Evolutionary conservation across 1,140 invertebrate species (phyloP).

Genomic region (Parapsyche elsis): DNA sequence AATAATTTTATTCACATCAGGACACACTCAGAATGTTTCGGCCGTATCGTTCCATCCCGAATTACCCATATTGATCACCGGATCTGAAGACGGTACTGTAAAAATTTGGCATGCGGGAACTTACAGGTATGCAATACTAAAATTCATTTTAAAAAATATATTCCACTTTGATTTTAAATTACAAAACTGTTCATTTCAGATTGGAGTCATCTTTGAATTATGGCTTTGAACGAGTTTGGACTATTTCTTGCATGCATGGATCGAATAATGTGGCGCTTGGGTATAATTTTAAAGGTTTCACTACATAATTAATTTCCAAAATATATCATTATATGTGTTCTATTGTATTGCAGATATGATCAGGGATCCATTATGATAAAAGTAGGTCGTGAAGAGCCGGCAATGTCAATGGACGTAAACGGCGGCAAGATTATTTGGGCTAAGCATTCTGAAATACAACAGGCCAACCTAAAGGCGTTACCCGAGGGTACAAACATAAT

Average conservation of each 20-base stretch:
- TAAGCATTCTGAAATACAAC: constrained; percentile 97
- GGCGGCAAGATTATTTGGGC: constrained; percentile 99
- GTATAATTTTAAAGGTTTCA: constrained; percentile 57
- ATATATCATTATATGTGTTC: not conserved
- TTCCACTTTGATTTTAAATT: not conserved
- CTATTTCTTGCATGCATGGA: constrained; percentile 93
- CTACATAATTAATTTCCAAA: not conserved
- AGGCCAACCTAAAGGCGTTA: constrained; percentile 93
- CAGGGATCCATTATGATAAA: constrained; percentile 98
- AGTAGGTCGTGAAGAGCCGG: constrained; percentile 97
- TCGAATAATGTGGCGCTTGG: constrained; percentile 98
- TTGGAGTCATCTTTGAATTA: constrained; percentile 98
- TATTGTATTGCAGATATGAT: constrained; percentile 77
- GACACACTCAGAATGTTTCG: constrained; percentile 96
- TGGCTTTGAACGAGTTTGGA: constrained; percentile 98
- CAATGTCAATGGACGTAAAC: constrained; percentile 98
- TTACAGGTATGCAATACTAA: constrained; percentile 67
- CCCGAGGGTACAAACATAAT: constrained; percentile 72
- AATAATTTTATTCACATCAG: constrained; percentile 50
- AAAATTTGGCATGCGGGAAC: constrained; percentile 98
- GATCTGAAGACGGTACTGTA: constrained; percentile 97
- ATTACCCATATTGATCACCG: constrained; percentile 95
- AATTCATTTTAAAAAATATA: not conserved
- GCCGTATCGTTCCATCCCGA: constrained; percentile 96
- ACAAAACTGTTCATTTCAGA: constrained; percentile 61